Base-by-base conservation (phyloP, 2,888 invertebrate species). In the Dasypolia templi region DNA sequence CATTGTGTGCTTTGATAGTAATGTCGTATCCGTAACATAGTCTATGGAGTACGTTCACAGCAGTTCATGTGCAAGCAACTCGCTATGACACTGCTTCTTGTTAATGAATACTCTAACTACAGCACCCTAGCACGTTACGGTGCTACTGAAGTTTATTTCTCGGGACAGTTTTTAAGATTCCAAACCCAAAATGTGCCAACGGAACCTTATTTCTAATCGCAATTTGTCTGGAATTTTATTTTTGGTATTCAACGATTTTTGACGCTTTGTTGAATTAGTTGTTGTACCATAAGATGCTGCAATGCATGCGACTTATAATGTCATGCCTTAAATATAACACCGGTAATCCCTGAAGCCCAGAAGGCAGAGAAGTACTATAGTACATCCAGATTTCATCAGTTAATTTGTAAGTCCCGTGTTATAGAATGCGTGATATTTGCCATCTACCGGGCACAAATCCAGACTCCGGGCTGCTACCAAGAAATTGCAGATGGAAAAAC, bases 51-150 rank as follows among this genome's bases (percentile, higher is more conserved):
- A 44, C 17, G 35, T 55, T 71, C 32, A 22, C 22, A 26, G 17
- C 7, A 26, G 70, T 70, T 55, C 32, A 71, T 44, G 22, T 46
- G 72, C 55, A 55, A 55, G 35, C 32, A 53, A 44, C 71, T 53
- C 7, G 55, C 72, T 44, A 71, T 72, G 71, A 44, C 53, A 71
- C 71, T 69, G 44, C 9, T 35, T 35, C 44, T 55, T 71, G 71
- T 71, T 71, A 44, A 71, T 71, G 55, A 71, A 55, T 55, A 55
- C 53, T 35, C 7, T 71, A 55, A 55, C 42, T 70, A 39, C 29
- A 29, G n/a, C 9, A 39, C 29, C 29, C 7, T 51, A n/a, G 39
- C 19, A 49, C 29, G 35, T 17, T 9, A 42, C 14, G 19, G 32
- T 44, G 42, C 19, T 26, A 11, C 51, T 53, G 42, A 32, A 42